Percentiles rank a stretch among this genome's conserved stretches.
Conservation (phyloP, 2,888 invertebrate genomes). For the Tenthredo notha region DNA sequence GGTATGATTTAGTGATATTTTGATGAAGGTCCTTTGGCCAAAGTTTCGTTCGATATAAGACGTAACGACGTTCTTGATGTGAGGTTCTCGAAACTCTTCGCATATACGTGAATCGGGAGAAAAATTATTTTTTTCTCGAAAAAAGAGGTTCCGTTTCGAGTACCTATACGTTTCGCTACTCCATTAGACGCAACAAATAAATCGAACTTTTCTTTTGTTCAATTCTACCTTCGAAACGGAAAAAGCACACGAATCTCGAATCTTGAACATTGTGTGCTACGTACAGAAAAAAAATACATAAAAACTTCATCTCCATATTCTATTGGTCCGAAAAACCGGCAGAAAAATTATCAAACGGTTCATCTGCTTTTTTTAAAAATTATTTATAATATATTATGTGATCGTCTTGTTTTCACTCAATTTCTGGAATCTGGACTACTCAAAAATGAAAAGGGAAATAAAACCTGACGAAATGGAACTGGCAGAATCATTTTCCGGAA, state of each 20-base stretch:
- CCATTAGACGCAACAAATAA: background rate
- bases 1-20: constrained; percentile 38
- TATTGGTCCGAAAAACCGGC: background rate
- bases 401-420: background rate
- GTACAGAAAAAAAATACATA: background rate
- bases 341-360: background rate
- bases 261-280: background rate
- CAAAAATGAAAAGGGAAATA: background rate
- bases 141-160: background rate
- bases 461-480: background rate
- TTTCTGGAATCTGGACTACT: background rate
- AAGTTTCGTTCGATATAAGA: background rate
- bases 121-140: background rate
- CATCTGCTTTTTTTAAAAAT: background rate
- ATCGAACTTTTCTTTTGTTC: constrained; percentile 22
- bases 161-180: background rate
- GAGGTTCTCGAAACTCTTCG: background rate
- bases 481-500: background rate
- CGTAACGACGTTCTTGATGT: constrained; percentile 4
- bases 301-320: background rate
- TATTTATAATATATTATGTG: background rate
- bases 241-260: background rate
- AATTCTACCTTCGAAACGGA: background rate
- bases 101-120: background rate
- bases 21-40: constrained; percentile 28